Percentiles rank a stretch among this genome's conserved stretches.
These are phyloP conservation scores for Pantherophis alleghaniensis DNA, from an alignment of 2,797 vertebrate genomes.

Conservation along the genomic window DNA sequence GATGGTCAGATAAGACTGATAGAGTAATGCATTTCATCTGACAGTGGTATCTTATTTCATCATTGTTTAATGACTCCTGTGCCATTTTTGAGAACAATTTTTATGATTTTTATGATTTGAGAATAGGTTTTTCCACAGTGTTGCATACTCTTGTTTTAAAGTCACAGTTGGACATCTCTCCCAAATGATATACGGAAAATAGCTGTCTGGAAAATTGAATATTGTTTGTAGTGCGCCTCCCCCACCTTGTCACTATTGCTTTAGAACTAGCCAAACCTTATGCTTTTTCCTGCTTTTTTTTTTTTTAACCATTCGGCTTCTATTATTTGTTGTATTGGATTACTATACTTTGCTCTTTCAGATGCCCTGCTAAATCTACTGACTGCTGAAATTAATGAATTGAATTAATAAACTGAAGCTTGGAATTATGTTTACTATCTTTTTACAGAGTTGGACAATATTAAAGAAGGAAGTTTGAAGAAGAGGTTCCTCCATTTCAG, in stretches of 20 bases:
- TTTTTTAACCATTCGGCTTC: too few species aligned
- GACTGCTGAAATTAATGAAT: neutral
- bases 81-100: neutral
- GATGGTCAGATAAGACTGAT: neutral
- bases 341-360: neutral
- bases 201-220: neutral
- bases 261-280: too few species aligned
- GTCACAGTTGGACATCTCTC: neutral
- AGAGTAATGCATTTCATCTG: neutral
- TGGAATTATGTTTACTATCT: neutral
- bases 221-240: too few species aligned
- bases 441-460: neutral
- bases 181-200: neutral
- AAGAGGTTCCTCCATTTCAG: neutral
- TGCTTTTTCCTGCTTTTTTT: too few species aligned
- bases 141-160: neutral
- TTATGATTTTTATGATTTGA: neutral
- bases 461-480: neutral
- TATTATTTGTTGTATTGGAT: neutral
- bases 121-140: neutral
- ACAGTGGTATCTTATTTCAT: neutral
- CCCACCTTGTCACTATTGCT: too few species aligned
- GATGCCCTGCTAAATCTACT: neutral
- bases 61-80: neutral
- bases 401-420: neutral